Percentiles rank a stretch among this genome's conserved stretches.
phyloP scores from a whole-genome alignment of 92 coral and sea anemone species.

The Metridium senile region DNA sequence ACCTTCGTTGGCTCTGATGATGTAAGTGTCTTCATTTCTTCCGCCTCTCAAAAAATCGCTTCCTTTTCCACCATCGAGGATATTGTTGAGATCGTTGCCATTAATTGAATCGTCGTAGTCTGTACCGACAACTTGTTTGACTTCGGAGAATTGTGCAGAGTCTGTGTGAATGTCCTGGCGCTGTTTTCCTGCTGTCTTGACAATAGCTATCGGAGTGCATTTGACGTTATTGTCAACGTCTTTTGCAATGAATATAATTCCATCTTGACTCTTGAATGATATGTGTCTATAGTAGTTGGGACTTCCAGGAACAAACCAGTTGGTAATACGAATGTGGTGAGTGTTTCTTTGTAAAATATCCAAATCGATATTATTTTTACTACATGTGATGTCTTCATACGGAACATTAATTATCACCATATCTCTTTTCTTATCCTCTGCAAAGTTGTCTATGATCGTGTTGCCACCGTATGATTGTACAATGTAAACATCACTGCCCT shows the following conservation, averaged over 20 bases:
- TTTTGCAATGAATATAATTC: slow-evolving; percentile 49
- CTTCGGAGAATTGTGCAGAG: slow-evolving; percentile 8
- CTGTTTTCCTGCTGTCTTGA: slow-evolving; percentile 4
- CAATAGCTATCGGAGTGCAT: slow-evolving; percentile 54
- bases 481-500: slow-evolving; percentile 44
- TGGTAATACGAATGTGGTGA: slow-evolving; percentile 55
- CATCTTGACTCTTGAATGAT: slow-evolving; percentile 57
- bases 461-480: slow-evolving; percentile 58
- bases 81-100: slow-evolving; percentile 50
- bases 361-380: slow-evolving; percentile 23
- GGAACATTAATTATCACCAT: slow-evolving; percentile 46
- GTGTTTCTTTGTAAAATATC: slow-evolving; percentile 38
- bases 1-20: slow-evolving; percentile 52
- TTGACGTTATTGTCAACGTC: background rate
- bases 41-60: slow-evolving; percentile 50
- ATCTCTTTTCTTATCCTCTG: slow-evolving; percentile 50
- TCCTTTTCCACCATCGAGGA: slow-evolving; percentile 51
- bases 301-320: slow-evolving; percentile 56
- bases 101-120: slow-evolving; percentile 22
- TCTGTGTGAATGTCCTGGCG: slow-evolving; percentile 9
- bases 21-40: slow-evolving; percentile 43
- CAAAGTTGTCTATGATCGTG: slow-evolving; percentile 60
- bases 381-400: slow-evolving; percentile 30
- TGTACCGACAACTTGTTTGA: slow-evolving; percentile 48
- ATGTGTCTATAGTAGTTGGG: slow-evolving; percentile 45